These are phyloP conservation scores for Scortum barcoo DNA, from an alignment of 2,113 vertebrate genomes.

Conservation along the genomic window DNA sequence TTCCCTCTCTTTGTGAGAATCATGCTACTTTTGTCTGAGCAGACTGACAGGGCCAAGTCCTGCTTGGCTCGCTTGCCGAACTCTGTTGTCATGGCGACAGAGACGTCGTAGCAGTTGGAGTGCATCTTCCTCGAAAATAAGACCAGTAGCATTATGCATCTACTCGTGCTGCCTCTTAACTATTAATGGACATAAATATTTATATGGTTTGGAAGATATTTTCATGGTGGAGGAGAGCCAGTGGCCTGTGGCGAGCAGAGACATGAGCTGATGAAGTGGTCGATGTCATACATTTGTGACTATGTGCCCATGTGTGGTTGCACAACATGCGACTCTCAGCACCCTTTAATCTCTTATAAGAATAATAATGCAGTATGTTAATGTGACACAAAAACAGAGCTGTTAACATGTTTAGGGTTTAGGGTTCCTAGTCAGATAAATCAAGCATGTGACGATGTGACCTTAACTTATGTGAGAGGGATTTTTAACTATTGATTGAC, in stretches of 20 bases:
- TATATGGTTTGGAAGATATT: conserved; percentile 70
- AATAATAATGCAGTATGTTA: conserved; percentile 41
- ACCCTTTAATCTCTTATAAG: conserved; percentile 32
- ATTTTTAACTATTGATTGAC: neutral
- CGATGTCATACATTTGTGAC: conserved; percentile 56
- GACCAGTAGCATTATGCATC: conserved; percentile 73
- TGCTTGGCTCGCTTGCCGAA: conserved; percentile 64
- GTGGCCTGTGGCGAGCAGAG: conserved; percentile 63
- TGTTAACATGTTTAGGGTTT: neutral
- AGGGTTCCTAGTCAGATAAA: neutral
- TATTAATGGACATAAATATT: conserved; percentile 86
- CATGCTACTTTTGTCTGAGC: conserved; percentile 59
- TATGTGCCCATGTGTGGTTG: conserved; percentile 33
- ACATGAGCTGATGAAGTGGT: conserved; percentile 79
- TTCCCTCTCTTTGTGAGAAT: conserved; percentile 28
- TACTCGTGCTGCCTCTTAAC: conserved; percentile 72
- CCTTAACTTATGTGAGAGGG: neutral
- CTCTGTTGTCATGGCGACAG: conserved; percentile 83
- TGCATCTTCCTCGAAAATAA: conserved; percentile 71
- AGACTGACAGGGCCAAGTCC: conserved; percentile 63
- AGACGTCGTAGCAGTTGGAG: conserved; percentile 74
- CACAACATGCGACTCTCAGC: conserved; percentile 36
- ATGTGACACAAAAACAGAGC: conserved; percentile 18
- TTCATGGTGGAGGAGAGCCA: conserved; percentile 55
- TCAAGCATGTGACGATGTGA: neutral